phyloP scores from a whole-genome alignment of 2,113 vertebrate genomes.

The Garra rufa region DNA sequence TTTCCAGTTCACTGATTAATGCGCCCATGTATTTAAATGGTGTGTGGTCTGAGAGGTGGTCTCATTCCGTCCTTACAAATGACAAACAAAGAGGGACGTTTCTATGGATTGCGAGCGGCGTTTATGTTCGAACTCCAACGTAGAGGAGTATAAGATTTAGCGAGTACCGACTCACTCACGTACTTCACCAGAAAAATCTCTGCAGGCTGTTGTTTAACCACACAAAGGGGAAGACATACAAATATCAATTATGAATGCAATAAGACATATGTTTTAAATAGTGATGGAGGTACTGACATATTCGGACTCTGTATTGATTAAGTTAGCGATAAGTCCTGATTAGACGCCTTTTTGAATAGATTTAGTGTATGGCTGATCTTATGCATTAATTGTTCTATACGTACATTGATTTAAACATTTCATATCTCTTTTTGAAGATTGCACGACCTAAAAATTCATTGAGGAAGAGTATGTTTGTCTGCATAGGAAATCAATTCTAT shows the following conservation, averaged over 20 bases:
- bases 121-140: neutral
- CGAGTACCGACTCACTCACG: neutral
- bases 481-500: neutral
- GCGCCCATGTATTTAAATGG: conserved; percentile 40
- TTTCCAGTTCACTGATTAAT: conserved; percentile 55
- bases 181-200: conserved; percentile 6
- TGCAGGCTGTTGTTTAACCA: neutral
- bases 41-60: conserved; percentile 55
- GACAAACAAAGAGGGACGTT: conserved; percentile 30
- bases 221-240: neutral
- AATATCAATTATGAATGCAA: neutral
- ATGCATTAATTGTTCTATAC: neutral
- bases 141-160: neutral
- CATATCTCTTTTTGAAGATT: neutral
- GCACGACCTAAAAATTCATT: neutral
- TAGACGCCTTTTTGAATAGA: neutral
- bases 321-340: neutral
- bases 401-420: neutral
- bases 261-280: neutral
- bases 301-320: neutral
- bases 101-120: conserved; percentile 8
- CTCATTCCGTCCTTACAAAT: conserved; percentile 36
- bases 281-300: neutral
- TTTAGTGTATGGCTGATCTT: neutral
- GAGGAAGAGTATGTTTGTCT: conserved; percentile 17